Conservation (phyloP, 2,888 invertebrate species). For the Incurvaria masculella region DNA sequence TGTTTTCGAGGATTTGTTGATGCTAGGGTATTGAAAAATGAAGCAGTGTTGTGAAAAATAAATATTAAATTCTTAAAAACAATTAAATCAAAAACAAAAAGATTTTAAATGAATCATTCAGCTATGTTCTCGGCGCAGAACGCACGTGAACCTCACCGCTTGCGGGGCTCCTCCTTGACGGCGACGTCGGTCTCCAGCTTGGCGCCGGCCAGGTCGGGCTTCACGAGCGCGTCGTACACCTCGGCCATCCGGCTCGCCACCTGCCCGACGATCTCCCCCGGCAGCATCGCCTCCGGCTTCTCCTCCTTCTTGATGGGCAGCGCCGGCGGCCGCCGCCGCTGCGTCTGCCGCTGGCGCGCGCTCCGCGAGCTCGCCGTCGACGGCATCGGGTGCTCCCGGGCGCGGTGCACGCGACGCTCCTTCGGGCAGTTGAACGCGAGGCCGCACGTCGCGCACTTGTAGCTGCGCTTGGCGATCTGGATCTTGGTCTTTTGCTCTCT, state of each 20-base stretch:
- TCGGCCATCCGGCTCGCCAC: conserved; percentile 34
- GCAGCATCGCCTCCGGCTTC: conserved; percentile 25
- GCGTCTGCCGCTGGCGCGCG: conserved; percentile 27
- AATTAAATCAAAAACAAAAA: no score
- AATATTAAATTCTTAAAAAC: no score
- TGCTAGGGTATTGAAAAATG: no score
- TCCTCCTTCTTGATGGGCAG: conserved; percentile 48
- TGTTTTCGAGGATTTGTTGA: no score
- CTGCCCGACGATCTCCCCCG: conserved; percentile 19
- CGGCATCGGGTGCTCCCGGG: conserved; percentile 49
- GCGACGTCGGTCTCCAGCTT: conserved; percentile 47
- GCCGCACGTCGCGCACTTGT: conserved; percentile 58
- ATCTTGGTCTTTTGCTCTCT: conserved; percentile 23
- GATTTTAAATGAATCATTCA: no score
- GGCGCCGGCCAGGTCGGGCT: conserved; percentile 25
- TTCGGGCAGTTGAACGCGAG: conserved; percentile 58
- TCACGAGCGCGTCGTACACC: conserved; percentile 29
- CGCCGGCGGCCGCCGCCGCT: conserved; percentile 16
- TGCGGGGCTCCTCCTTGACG: conserved; percentile 39
- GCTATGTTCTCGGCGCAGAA: no score
- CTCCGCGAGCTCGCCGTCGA: conserved; percentile 25
- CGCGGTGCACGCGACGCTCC: conserved; percentile 61
- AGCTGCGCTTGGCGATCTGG: conserved; percentile 26
- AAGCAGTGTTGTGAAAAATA: no score
- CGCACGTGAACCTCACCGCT: no score